These are phyloP conservation scores for Diachrysia chrysitis DNA, from an alignment of 2,888 invertebrate species.

Conservation along the genomic window DNA sequence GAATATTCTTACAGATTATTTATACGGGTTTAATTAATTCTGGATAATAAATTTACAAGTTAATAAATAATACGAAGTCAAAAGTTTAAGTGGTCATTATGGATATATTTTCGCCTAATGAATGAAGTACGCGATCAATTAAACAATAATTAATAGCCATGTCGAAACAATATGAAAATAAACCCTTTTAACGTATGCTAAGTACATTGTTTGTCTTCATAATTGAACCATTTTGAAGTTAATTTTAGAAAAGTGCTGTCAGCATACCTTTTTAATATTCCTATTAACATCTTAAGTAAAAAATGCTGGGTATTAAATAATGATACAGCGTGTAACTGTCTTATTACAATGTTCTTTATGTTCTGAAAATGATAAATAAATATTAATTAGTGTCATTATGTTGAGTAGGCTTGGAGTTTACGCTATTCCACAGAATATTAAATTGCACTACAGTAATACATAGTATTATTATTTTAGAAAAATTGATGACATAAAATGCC, in stretches of 20 bases:
- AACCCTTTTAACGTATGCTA: constrained; percentile 48
- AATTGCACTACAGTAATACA: too few species aligned
- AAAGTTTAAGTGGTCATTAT: constrained; percentile 27
- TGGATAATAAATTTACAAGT: background rate
- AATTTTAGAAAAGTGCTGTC: constrained; percentile 1
- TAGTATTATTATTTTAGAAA: too few species aligned
- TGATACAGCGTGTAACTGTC: constrained; percentile 3
- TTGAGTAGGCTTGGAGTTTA: too few species aligned
- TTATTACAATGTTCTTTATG: background rate
- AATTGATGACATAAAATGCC: too few species aligned
- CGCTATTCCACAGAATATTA: too few species aligned
- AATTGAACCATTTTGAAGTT: constrained; percentile 1
- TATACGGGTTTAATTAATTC: constrained; percentile 5
- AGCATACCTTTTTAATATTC: background rate
- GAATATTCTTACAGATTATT: constrained; percentile 12
- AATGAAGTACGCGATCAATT: constrained; percentile 70
- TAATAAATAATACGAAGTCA: constrained; percentile 19
- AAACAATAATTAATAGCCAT: constrained; percentile 65
- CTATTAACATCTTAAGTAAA: background rate
- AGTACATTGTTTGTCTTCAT: constrained; percentile 12
- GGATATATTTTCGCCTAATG: constrained; percentile 65
- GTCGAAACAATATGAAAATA: constrained; percentile 60
- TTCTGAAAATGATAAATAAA: background rate
- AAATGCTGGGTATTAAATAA: background rate
- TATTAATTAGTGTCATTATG: background rate